Base-by-base conservation (phyloP, 2,113 vertebrate species). In the Apaloderma vittatum region DNA sequence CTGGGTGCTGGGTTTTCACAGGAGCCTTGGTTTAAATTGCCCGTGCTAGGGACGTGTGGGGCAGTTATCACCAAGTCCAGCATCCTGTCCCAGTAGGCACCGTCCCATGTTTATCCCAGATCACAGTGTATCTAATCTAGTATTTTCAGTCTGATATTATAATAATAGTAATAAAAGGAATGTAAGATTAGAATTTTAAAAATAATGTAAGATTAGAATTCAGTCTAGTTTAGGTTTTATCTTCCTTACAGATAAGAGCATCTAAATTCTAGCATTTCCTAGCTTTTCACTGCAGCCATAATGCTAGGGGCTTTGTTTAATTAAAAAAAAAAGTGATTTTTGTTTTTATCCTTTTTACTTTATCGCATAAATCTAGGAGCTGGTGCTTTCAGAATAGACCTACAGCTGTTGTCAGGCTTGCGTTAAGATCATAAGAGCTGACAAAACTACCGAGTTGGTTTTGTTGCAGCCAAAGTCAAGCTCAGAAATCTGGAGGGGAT, bases 401-500 rank as follows among this genome's bases (percentile, higher is more conserved):
- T 6, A 1, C 70, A 88, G 40, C 72, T 92, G 34, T 66, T 86
- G 55, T 66, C 37, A 84, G 34, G 37, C 51, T 92, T 71, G 22
- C 67, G 80, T 22, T 62, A 37, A 83, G 84, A 63, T 81, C 46
- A 18, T 37, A 51, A 66, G 59, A 86, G 46, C 79, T 76, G 79
- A 54, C 86, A 74, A 4, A 3, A 1, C 32, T 55, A 4, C 18
- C 26, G 55, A 62, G 59, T 24, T 94, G 91, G 65, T 73, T 94
- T 81, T 88, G 45, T 73, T 80, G 73, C 54, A 87, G 66, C 36
- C 61, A 22, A 83, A 77, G 73, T 84, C 67, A 55, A 29, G 45
- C 68, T 87, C 23, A 37, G 52, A 86, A 89, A 68, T 96, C 57
- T 61, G 65, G 79, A 94, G 48, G 82, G 71, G 83, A 80, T 91